These are phyloP conservation scores for Hetaerina titia DNA, from an alignment of 2,888 invertebrate genomes.

Conservation along the genomic window DNA sequence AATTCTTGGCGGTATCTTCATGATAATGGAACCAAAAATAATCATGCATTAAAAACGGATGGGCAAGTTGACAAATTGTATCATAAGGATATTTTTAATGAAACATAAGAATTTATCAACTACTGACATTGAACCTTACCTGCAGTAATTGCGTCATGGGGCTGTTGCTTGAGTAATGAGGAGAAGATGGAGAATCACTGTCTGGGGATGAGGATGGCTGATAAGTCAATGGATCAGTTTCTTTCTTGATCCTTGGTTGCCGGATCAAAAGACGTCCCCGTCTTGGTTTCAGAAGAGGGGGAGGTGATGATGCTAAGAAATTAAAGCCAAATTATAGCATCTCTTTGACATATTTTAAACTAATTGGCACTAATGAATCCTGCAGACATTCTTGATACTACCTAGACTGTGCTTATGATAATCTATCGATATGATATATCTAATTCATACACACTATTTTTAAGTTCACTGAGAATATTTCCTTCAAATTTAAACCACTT, in stretches of 20 bases:
- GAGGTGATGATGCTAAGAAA: conserved; percentile 52
- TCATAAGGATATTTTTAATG: not conserved
- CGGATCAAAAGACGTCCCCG: conserved; percentile 83
- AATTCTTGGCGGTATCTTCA: conserved; percentile 57
- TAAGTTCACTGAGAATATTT: too few relatives aligned
- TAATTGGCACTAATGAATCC: not conserved
- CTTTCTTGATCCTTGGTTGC: conserved; percentile 84
- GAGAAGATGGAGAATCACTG: conserved; percentile 74
- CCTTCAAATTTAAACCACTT: too few relatives aligned
- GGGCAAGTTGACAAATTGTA: not conserved
- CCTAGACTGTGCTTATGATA: not conserved
- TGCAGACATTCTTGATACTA: not conserved
- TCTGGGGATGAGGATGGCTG: conserved; percentile 76
- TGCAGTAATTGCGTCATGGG: conserved; percentile 47
- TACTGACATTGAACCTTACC: not conserved
- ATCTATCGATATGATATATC: too few relatives aligned
- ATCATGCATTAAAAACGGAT: not conserved
- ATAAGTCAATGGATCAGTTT: conserved; percentile 78
- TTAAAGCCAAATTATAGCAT: conserved; percentile 28
- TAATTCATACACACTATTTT: too few relatives aligned
- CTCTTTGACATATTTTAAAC: conserved; percentile 19
- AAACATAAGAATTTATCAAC: not conserved
- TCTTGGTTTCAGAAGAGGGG: conserved; percentile 74
- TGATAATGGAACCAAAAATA: not conserved
- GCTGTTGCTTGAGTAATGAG: conserved; percentile 74